A percentile compares a stretch with the other conserved stretches of the same genome.
phyloP scores from a whole-genome alignment of 2,888 invertebrate genomes.

The Brachycybe producta region DNA sequence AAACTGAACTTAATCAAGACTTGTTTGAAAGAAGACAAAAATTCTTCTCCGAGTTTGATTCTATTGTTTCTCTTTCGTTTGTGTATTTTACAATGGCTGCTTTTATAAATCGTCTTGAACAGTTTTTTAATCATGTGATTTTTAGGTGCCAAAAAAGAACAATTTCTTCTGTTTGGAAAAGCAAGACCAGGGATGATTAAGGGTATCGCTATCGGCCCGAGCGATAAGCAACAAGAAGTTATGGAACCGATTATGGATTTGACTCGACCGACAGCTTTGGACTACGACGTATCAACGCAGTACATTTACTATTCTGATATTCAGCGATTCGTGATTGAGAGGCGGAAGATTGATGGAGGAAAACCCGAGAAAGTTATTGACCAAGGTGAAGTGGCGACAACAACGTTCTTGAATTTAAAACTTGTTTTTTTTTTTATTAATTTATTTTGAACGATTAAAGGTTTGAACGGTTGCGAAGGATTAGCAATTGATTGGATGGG shows the following conservation, averaged over 20 bases:
- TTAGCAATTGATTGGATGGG: conserved; percentile 75
- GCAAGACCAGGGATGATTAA: conserved; percentile 56
- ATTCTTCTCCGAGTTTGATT: too few species aligned
- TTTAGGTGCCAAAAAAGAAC: conserved; percentile 44
- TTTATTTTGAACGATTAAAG: conserved; percentile 19
- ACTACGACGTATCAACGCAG: conserved; percentile 48
- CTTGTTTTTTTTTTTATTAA: neutral
- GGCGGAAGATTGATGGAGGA: conserved; percentile 49
- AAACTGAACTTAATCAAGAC: too few species aligned
- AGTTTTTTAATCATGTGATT: neutral
- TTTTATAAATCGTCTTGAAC: neutral
- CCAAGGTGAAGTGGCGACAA: conserved; percentile 37
- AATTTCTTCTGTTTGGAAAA: conserved; percentile 53
- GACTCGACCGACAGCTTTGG: conserved; percentile 50
- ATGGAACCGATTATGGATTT: conserved; percentile 57
- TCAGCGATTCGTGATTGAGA: conserved; percentile 45
- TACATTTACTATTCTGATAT: conserved; percentile 52
- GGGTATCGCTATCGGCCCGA: conserved; percentile 41
- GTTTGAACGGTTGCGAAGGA: conserved; percentile 52
- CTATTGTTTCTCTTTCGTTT: neutral
- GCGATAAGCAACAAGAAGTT: conserved; percentile 38
- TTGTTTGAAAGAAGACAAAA: too few species aligned
- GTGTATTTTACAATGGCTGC: too few species aligned
- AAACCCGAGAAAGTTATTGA: conserved; percentile 45
- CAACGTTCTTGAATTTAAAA: neutral